Evolutionary conservation across 2,113 vertebrate species (phyloP).

Genomic region (Passer domesticus): DNA sequence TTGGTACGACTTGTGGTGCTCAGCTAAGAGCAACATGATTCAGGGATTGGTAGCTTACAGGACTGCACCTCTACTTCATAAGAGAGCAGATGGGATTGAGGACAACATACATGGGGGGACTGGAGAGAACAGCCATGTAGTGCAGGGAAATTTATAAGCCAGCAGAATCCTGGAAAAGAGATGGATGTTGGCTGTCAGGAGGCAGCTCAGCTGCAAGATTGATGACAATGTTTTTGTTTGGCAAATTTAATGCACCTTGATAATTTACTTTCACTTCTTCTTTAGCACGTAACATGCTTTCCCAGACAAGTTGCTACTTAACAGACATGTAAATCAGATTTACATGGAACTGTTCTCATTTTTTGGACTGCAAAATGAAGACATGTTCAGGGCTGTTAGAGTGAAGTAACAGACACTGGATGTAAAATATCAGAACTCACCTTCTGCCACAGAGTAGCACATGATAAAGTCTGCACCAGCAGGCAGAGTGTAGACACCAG

Average conservation of each 20-base stretch:
- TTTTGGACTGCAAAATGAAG: background rate
- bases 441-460: conserved; percentile 97
- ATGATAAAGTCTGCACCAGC: conserved; percentile 95
- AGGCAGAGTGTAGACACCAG: conserved; percentile 83
- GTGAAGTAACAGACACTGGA: background rate
- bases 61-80: background rate
- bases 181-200: background rate
- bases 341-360: background rate
- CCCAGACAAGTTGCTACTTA: background rate
- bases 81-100: background rate
- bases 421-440: conserved; percentile 57
- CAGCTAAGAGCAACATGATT: background rate
- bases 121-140: background rate
- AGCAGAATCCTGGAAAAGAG: background rate
- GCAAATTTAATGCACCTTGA: background rate
- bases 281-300: background rate
- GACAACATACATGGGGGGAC: background rate
- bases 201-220: background rate
- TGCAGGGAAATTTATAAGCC: background rate
- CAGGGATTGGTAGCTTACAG: background rate
- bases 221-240: background rate
- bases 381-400: background rate
- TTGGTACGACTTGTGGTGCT: background rate
- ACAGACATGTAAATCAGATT: background rate
- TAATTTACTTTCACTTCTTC: background rate